phyloP scores from a whole-genome alignment of 2,113 vertebrate genomes.

The Theropithecus gelada region DNA sequence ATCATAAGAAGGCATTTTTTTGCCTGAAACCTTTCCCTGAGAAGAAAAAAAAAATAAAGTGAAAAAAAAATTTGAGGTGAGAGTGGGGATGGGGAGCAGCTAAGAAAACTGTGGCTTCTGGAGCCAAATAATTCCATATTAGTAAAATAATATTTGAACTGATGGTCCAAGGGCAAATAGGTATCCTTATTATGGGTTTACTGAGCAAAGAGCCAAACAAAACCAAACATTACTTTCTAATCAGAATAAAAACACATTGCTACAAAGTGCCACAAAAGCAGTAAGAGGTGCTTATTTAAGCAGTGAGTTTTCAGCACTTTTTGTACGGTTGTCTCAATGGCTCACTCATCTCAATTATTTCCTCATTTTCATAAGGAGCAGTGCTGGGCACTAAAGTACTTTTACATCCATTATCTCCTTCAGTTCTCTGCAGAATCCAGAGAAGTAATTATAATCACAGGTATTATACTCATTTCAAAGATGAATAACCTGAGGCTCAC shows the following conservation, averaged over 20 bases:
- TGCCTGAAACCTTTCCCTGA: background rate
- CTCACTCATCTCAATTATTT: background rate
- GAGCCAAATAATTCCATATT: background rate
- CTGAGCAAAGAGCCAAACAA: background rate
- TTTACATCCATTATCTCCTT: background rate
- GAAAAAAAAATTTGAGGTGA: background rate
- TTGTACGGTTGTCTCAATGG: background rate
- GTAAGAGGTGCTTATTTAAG: background rate
- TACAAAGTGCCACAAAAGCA: background rate
- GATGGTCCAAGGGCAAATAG: background rate
- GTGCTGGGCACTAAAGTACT: background rate
- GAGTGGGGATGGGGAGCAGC: too few species aligned
- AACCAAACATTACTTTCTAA: background rate
- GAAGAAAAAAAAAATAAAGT: background rate
- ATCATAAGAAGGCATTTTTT: background rate
- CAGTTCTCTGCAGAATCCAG: background rate
- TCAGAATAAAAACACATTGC: conserved; percentile 16
- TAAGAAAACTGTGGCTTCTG: background rate
- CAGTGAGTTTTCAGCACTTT: background rate
- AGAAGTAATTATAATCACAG: background rate
- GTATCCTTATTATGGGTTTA: background rate
- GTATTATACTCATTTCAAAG: background rate
- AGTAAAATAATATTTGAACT: conserved; percentile 16
- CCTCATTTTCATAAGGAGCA: background rate
- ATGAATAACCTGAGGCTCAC: conserved; percentile 4